Base-by-base conservation (phyloP, 2,797 vertebrate genomes). In the Rhodeus uyekii region DNA sequence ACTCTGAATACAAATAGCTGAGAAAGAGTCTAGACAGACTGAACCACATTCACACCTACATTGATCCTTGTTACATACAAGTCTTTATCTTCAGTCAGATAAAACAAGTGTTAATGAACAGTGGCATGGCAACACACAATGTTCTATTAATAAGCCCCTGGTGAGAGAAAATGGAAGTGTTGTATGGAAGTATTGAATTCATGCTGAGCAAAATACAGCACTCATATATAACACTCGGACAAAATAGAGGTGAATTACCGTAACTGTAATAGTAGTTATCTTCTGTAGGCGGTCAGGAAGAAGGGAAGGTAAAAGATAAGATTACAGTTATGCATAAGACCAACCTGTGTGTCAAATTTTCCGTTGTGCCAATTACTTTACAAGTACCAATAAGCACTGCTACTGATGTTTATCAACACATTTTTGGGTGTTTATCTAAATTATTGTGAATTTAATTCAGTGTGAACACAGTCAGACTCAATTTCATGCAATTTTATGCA, bases 181-280 rank as follows among this genome's bases (percentile, higher is more conserved):
- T 73, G 16, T 36, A 81, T 46, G 50, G 38, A 69, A 71, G 58
- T 50, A 46, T 76, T 78, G 82, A 80, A 85, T 84, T 87, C 92
- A 94, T 94, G 91, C 91, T 84, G 76, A 83, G 82, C 83, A 87
- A 83, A 82, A 86, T 82, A 83, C 86, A 90, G 90, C 77, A 88
- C 86, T 87, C 78, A 90, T 88, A 90, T 87, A 89, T 85, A 83
- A 83, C 82, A 93, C 79, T 91, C 71, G 91, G 85, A 94, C 69
- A 92, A 5, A 94, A 89, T 79, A 89, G 93, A 95, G 94, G 85
- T 87, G 88, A 93, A 91, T 99, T 99, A 99, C 98, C 98, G 96
- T 98, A 81, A 99, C 97, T 93, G 98, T 99, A 93, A 99, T 93
- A 93, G 98, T 96, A 90, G 98, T 97, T 93, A 99, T 99, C 96